Percentiles rank a stretch among this genome's conserved stretches.
phyloP scores from a whole-genome alignment of 2,113 vertebrate genomes.

The Ranitomeya imitator region DNA sequence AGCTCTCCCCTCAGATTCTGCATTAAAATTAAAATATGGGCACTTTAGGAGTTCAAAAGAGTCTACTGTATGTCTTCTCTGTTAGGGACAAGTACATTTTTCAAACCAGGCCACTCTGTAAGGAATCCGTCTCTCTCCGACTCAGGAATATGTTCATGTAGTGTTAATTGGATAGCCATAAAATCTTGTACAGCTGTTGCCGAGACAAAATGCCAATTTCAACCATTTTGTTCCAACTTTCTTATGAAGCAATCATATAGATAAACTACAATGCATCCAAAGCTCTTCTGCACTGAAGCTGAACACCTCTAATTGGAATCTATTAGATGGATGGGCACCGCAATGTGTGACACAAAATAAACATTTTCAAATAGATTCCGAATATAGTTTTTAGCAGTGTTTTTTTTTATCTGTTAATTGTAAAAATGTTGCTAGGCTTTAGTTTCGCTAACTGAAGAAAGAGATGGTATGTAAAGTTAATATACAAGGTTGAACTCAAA shows the following conservation, averaged over 20 bases:
- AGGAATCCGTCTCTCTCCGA: constrained; percentile 52
- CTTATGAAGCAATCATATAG: constrained; percentile 27
- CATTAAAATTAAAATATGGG: constrained; percentile 70
- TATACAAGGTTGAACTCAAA: neutral
- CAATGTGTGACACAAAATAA: neutral
- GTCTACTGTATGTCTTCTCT: constrained; percentile 60
- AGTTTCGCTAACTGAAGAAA: neutral
- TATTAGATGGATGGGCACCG: neutral
- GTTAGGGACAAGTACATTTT: constrained; percentile 58
- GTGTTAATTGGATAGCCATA: constrained; percentile 59
- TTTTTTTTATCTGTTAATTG: neutral
- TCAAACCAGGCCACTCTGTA: constrained; percentile 57
- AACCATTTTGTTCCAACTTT: constrained; percentile 35
- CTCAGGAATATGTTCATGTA: constrained; percentile 56
- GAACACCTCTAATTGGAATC: constrained; percentile 15
- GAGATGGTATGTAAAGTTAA: neutral
- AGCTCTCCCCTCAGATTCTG: constrained; percentile 61
- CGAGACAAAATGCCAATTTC: constrained; percentile 52
- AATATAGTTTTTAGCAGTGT: neutral
- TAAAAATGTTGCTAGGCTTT: neutral
- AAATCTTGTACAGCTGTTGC: constrained; percentile 47
- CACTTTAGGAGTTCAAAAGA: constrained; percentile 65
- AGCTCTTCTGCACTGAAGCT: neutral
- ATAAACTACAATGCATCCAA: constrained; percentile 25
- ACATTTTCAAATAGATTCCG: neutral